Base-by-base conservation (phyloP, 2,888 invertebrate genomes). In the Thereva unica region DNA sequence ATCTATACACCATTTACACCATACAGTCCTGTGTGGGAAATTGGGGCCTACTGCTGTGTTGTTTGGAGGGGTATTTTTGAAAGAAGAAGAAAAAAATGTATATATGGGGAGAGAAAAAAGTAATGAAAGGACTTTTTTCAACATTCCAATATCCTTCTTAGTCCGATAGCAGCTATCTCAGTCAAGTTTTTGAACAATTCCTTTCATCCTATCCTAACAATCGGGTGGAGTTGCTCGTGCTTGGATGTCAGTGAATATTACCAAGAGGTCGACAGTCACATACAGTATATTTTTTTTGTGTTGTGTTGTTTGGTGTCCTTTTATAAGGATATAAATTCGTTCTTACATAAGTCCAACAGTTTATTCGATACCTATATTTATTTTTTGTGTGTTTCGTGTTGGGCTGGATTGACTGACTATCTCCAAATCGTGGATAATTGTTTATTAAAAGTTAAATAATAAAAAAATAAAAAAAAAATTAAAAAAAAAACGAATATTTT, bases 171-270 rank as follows among this genome's bases (percentile, higher is more conserved):
- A 59, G 47, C 59, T 38, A 59, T 59, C 59, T 59, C 59, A 59
- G 59, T 59, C 59, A 49, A 23, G 23, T 23, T 0, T 49, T 47
- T 47, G 59, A 47, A 38, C 49, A 59, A 59, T 59, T 47, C 59
- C 49, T 59, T 59, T 59, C 38, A 59, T 59, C 59, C 59, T 59
- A 59, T 47, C 59, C 59, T 59, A 59, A 59, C 47, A 59, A 59
- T 59, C 59, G 59, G 59, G 59, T 59, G 59, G 59, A 59, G 59
- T 59, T 59, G 59, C 37, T 49, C 59, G 59, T 38, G 23, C 47
- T 35, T 59, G 47, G 59, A 59, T 49, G 59, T 47, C 59, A 59
- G 59, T 59, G 59, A 49, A 52, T 59, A 23, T 23, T 23, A 47
- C 59, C 47, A 59, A 38, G 47, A 59, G 47, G 49, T 42, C 49